Evolutionary conservation across 2,888 invertebrate species (phyloP), one percentile per base, ranked within the genome.

Genomic region (Nowickia ferox): DNA sequence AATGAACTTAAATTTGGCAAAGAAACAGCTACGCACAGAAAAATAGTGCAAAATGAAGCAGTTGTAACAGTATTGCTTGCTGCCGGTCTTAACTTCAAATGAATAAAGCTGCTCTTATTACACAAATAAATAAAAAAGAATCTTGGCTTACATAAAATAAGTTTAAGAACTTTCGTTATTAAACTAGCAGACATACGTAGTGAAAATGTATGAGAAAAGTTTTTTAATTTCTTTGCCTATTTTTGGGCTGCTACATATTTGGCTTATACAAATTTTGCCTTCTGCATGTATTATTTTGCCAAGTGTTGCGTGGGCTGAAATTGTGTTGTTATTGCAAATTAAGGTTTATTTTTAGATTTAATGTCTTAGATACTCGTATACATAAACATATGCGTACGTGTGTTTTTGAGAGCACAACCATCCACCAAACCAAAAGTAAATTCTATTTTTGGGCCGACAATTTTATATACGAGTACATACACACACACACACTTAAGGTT

Each of bases 261-360:
- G n/a, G 1, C 17, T 53, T 2, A 2, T 30, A 30, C 6, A 30
- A 30, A 0, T 30, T 30, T 30, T 30, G 5, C 6, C 30, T 30
- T 30, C 19, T 22, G 30, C 46, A 19, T 8, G 38, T 57, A 6
- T 38, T 30, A n/a, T n/a, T n/a, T n/a, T n/a, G n/a, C 13, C 8
- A 40, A 19, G 22, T 59, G 13, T 46, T 51, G 40, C 22, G 42
- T 66, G 30, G n/a, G 19, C 15, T 19, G 17, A 46, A 19, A 38
- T 57, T 57, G 1, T 15, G 6, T 30, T 38, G 17, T 63, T 9
- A 46, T 44, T 51, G 42, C 40, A 55, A 40, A 74, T 63, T 63
- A 40, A 63, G 71, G 44, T 53, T 61, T 71, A 71, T 61, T 78
- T 78, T 69, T 69, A 71, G 63, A 30, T 19, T 57, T 40, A 19